Evolutionary conservation across 2,797 vertebrate species (phyloP), one percentile per base, ranked within the genome.

Genomic region (Cossypha polioptera): DNA sequence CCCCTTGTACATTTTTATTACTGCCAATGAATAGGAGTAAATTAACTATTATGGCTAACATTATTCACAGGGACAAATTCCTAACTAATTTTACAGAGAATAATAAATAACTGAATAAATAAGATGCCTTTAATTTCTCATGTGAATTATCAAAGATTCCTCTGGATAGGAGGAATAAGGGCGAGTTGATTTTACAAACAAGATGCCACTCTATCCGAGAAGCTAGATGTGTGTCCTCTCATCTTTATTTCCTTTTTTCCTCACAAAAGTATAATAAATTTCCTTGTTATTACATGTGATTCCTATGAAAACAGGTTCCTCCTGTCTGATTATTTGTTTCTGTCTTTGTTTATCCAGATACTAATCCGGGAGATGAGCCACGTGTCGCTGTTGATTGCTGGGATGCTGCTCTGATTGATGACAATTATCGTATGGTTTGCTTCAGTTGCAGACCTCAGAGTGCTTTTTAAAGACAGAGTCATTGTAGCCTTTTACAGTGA

Each of bases 1-100:
- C 97, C 97, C 95, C 97, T 98, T 98, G 97, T 98, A 98, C 97
- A 96, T 97, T 98, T 98, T 98, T 98, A 98, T 98, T 98, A 97
- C 97, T 97, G 97, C 97, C 97, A 98, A 98, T 98, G 97, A 98
- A 98, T 98, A 98, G 97, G 97, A 98, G 97, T 98, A 98, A 98
- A 98, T 98, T 97, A 98, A 98, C 97, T 97, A 98, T 98, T 98
- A 98, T 98, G 94, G 96, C 96, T 95, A 97, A 95, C 97, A 97
- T 98, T 98, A 98, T 98, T 98, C 98, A 98, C 67, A 90, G 96
- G 97, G 97, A 98, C 97, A 98, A 98, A 98, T 98, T 98, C 97
- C 97, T 98, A 97, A 97, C 97, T 98, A 97, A 98, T 98, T 98
- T 98, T 98, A 97, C 96, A 91, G 93, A 94, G 96, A 97, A 97